These are phyloP conservation scores for Furcula furcula DNA, from an alignment of 2,888 invertebrate species.

Conservation along the genomic window DNA sequence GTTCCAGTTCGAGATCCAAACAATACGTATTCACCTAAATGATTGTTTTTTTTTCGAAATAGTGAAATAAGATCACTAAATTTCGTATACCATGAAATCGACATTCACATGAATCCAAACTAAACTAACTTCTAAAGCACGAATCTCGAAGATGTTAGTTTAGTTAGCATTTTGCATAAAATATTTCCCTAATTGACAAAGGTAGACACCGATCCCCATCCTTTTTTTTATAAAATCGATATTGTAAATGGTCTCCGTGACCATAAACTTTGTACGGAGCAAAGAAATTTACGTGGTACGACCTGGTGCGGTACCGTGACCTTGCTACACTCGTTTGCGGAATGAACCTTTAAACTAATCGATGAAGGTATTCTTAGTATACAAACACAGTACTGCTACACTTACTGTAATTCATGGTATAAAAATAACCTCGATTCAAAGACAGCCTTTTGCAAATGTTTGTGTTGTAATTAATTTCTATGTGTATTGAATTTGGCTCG, in stretches of 20 bases:
- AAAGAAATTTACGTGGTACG: slow-evolving; percentile 68
- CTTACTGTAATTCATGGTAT: slow-evolving; percentile 9
- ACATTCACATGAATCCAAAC: too few species aligned
- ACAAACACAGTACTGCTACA: slow-evolving; percentile 41
- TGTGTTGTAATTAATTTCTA: not conserved
- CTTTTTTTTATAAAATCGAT: slow-evolving; percentile 39
- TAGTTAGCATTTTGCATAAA: too few species aligned
- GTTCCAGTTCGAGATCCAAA: too few species aligned
- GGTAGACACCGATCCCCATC: too few species aligned
- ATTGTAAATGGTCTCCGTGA: slow-evolving; percentile 32
- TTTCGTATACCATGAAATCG: too few species aligned
- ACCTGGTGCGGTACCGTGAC: slow-evolving; percentile 74
- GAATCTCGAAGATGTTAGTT: too few species aligned
- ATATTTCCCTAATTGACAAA: too few species aligned
- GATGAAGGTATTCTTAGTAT: slow-evolving; percentile 52
- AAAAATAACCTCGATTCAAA: not conserved
- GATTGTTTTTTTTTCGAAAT: too few species aligned
- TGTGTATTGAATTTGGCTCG: not conserved
- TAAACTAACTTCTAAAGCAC: too few species aligned
- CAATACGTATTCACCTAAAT: too few species aligned
- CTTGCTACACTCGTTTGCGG: slow-evolving; percentile 60
- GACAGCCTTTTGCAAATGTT: slow-evolving; percentile 2
- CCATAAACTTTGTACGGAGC: slow-evolving; percentile 52
- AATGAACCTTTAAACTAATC: slow-evolving; percentile 60
- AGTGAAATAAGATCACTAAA: too few species aligned